Evolutionary conservation across 2,113 vertebrate genomes (phyloP).

Genomic region (Paradoxurus hermaphroditus): DNA sequence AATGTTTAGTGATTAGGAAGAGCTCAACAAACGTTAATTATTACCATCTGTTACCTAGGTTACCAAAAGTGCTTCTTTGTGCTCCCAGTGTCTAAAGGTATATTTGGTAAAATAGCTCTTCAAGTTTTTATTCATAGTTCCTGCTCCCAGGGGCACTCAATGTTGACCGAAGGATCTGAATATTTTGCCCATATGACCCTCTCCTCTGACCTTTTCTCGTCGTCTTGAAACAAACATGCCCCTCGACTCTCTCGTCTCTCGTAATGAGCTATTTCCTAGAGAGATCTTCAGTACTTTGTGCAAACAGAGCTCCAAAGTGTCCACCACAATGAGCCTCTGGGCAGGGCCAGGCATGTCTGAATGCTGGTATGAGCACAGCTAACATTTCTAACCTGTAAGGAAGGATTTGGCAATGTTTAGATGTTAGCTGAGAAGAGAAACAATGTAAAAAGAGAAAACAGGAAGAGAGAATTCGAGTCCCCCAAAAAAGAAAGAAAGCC

Average conservation of each 20-base stretch:
- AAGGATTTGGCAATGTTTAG: background rate
- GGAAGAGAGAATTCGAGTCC: background rate
- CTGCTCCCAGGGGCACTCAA: background rate
- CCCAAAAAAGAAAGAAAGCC: slow-evolving; percentile 6
- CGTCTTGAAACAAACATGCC: background rate
- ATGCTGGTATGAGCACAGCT: background rate
- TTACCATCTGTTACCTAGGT: background rate
- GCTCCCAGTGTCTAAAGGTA: background rate
- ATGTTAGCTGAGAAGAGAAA: background rate
- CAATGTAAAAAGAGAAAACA: background rate
- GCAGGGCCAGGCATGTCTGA: background rate
- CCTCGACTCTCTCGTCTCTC: background rate
- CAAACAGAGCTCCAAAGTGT: background rate
- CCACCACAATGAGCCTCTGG: background rate
- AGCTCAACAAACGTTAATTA: background rate
- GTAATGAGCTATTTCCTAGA: background rate
- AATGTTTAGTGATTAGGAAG: background rate
- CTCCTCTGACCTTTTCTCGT: background rate
- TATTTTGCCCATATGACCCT: background rate
- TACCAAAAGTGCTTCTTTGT: background rate
- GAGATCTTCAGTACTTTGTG: background rate
- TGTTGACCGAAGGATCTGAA: background rate
- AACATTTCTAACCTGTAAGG: background rate
- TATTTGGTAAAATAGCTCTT: slow-evolving; percentile 3
- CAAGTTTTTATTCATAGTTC: background rate